Conservation (phyloP, 2,888 invertebrate species). For the Ctenicera cuprea region DNA sequence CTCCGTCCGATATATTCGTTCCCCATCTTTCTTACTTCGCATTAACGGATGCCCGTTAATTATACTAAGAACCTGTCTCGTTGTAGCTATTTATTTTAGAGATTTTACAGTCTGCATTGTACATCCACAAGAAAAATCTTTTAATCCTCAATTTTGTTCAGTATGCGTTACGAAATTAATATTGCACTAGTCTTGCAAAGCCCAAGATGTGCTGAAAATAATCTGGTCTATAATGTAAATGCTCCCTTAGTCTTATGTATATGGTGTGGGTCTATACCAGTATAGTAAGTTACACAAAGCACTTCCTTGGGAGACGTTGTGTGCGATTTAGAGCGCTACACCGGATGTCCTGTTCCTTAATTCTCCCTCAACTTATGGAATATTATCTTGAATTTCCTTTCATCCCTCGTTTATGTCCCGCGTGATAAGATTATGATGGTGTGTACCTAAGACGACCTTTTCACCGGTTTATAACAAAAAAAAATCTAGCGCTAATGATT, state of each 20-base stretch:
- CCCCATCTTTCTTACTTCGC: constrained; percentile 59
- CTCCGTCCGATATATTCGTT: constrained; percentile 49
- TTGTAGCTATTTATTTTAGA: constrained; percentile 58
- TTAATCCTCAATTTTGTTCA: background rate
- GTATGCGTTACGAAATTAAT: background rate
- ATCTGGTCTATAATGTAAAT: background rate
- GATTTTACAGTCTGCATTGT: constrained; percentile 45
- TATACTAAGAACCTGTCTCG: constrained; percentile 58
- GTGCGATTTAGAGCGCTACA: constrained; percentile 60
- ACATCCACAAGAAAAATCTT: constrained; percentile 23
- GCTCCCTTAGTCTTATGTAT: background rate
- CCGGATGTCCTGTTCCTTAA: constrained; percentile 63
- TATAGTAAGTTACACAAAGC: constrained; percentile 54
- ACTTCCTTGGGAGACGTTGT: constrained; percentile 55
- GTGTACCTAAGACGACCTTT: background rate
- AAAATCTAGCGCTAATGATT: background rate
- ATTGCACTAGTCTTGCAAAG: background rate
- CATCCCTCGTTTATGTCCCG: constrained; percentile 41
- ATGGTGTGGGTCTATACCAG: constrained; percentile 18
- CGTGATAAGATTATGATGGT: constrained; percentile 14
- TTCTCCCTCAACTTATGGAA: constrained; percentile 58
- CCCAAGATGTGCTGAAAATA: constrained; percentile 5
- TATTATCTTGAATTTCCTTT: constrained; percentile 59
- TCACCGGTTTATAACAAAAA: background rate
- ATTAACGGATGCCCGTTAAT: constrained; percentile 69